Conservation (phyloP, 2,888 invertebrate species). For the Aspidiotus rigidus region DNA sequence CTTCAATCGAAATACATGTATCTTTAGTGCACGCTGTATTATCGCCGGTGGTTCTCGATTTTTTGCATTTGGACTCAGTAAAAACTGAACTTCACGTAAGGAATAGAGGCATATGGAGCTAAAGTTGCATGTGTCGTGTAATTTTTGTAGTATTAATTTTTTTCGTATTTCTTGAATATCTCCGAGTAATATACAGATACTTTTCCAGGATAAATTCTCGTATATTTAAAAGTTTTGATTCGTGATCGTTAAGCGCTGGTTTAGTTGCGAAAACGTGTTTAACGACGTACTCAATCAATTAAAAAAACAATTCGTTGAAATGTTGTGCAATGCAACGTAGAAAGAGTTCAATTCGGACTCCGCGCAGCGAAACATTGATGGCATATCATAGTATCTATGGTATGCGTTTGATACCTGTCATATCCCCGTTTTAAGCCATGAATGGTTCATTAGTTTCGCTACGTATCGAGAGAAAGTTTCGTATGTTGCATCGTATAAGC, state of each 20-base stretch:
- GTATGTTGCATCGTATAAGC: slow-evolving; percentile 27
- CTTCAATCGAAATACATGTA: too few relatives aligned
- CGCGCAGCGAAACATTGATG: slow-evolving; percentile 31
- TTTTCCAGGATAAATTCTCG: slow-evolving; percentile 29
- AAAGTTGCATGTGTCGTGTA: too few relatives aligned
- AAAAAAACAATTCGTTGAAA: slow-evolving; percentile 23
- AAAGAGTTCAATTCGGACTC: slow-evolving; percentile 20
- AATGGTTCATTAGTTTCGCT: slow-evolving; percentile 29
- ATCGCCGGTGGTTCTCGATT: too few relatives aligned
- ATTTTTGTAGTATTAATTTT: too few relatives aligned
- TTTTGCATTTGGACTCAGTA: too few relatives aligned
- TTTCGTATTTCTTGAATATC: slow-evolving; percentile 6
- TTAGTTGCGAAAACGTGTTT: slow-evolving; percentile 31
- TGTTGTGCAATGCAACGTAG: slow-evolving; percentile 18
- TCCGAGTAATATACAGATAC: slow-evolving; percentile 31
- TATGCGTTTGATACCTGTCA: slow-evolving; percentile 20
- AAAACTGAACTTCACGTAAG: too few relatives aligned
- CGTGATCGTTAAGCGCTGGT: slow-evolving; percentile 31
- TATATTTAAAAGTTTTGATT: slow-evolving; percentile 32
- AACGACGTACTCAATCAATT: slow-evolving; percentile 30
- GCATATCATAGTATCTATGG: slow-evolving; percentile 14
- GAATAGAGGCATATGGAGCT: too few relatives aligned
- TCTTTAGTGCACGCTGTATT: too few relatives aligned
- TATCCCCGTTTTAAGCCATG: slow-evolving; percentile 21
- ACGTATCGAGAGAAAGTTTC: slow-evolving; percentile 25